phyloP scores from a whole-genome alignment of 92 coral and sea anemone species.

The Paragorgia papillata region DNA sequence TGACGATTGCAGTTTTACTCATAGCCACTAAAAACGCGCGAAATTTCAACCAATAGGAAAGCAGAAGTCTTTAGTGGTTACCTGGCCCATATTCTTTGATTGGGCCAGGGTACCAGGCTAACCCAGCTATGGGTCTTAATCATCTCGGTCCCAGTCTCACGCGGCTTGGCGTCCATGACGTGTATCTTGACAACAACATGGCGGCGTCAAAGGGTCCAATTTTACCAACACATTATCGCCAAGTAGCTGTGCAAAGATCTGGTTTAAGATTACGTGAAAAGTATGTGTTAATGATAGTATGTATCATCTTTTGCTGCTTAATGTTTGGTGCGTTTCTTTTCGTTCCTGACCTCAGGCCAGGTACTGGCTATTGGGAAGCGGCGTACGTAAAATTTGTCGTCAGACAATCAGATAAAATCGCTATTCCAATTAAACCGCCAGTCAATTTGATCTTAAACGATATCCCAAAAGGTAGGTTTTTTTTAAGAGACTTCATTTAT shows the following conservation, averaged over 20 bases:
- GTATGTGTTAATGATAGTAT: slow-evolving; percentile 88
- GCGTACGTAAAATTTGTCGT: slow-evolving; percentile 85
- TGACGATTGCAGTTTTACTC: too few species aligned
- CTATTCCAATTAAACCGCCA: slow-evolving; percentile 87
- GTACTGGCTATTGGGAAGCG: slow-evolving; percentile 70
- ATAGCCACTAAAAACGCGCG: too few species aligned
- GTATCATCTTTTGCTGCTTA: slow-evolving; percentile 82
- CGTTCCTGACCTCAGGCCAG: slow-evolving; percentile 89
- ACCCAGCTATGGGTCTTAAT: too few species aligned
- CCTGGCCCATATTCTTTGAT: too few species aligned
- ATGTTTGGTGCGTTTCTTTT: slow-evolving; percentile 98
- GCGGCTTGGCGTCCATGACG: neutral
- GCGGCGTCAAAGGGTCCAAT: slow-evolving; percentile 63
- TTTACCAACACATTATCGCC: slow-evolving; percentile 96
- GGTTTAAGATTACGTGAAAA: slow-evolving; percentile 96
- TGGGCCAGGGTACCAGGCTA: too few species aligned
- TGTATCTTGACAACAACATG: slow-evolving; percentile 30
- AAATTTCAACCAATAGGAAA: too few species aligned
- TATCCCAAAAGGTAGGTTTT: slow-evolving; percentile 4
- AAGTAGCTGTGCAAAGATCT: slow-evolving; percentile 77
- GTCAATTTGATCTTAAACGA: neutral
- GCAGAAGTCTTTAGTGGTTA: too few species aligned
- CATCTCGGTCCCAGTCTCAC: too few species aligned
- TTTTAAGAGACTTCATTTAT: too few species aligned
- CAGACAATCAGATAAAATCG: slow-evolving; percentile 47